Percentiles rank a stretch among this genome's conserved stretches.
Conservation (phyloP, 1,140 invertebrate genomes). For the Drosophila albomicans region DNA sequence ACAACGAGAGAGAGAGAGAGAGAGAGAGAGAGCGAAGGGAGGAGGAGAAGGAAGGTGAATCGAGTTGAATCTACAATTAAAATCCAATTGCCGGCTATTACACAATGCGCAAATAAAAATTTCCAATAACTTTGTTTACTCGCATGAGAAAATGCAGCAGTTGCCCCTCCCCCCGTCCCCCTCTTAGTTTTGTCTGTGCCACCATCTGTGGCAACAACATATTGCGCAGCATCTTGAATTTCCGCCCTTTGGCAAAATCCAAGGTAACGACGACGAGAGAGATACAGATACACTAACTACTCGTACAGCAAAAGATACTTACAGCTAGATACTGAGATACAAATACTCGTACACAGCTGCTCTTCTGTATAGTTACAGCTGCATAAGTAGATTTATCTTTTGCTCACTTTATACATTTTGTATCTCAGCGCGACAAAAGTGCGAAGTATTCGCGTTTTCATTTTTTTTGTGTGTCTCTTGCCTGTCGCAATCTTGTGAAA, state of each 20-base stretch:
- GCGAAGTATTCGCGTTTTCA: conserved; percentile 29
- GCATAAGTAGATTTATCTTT: conserved; percentile 51
- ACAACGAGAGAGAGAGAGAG: no score
- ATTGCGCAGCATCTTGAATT: conserved; percentile 79
- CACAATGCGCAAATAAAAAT: conserved; percentile 67
- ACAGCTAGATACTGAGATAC: conserved; percentile 2
- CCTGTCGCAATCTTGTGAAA: conserved; percentile 72
- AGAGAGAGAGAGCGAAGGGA: not conserved
- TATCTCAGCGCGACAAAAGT: conserved; percentile 59
- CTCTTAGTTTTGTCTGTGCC: not conserved
- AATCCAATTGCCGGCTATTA: conserved; percentile 68
- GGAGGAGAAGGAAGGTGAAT: not conserved
- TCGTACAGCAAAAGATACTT: conserved; percentile 26
- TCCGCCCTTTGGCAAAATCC: conserved; percentile 51
- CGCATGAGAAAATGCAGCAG: conserved; percentile 67
- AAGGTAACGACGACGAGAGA: conserved; percentile 51
- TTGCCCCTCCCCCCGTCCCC: not conserved
- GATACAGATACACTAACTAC: no score
- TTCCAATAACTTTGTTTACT: conserved; percentile 73
- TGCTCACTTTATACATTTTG: conserved; percentile 21
- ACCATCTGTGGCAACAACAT: conserved; percentile 31
- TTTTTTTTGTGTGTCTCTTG: conserved; percentile 9
- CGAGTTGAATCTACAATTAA: conserved; percentile 63
- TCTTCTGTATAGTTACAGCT: not conserved
- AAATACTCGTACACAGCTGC: not conserved